Base-by-base conservation (phyloP, 2,888 invertebrate genomes). In the Andrena hattorfiana region DNA sequence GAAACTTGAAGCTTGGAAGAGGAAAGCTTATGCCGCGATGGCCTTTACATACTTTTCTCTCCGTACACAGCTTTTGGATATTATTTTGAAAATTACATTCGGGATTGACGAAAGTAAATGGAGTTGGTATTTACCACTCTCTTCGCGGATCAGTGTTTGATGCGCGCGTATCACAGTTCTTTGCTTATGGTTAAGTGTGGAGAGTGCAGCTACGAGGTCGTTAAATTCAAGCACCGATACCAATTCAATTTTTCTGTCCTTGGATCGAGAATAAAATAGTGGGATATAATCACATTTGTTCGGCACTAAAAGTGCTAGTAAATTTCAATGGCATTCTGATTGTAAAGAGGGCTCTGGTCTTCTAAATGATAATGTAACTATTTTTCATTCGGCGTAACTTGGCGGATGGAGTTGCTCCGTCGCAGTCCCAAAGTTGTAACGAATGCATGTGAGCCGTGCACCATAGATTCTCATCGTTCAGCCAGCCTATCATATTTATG, bases 401-500 rank as follows among this genome's bases (percentile, higher is more conserved):
- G 3, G 93, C 93, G 13, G 95, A 92, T 32, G 96, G 94, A 87
- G 96, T 96, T 0, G 96, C 97, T 72, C 95, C 96, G 7, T 95
- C 95, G 0, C 94, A 92, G 77, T 96, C 95, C 96, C 97, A 98
- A 28, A 97, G 91, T 89, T 96, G 96, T 54, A 97, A 92, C 84
- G 97, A 96, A 88, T 96, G 96, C 16, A 96, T 96, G 91, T 97
- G 96, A 0, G 97, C 97, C 54, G 96, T 94, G 90, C 97, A 97
- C 30, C 96, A 95, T 7, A 97, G 87, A 56, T 90, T 92, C 63
- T 92, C 92, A 23, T 94, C 94, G n/a, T 93, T 92, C 84, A 95
- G 94, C 87, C 94, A 92, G 83, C 95, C 95, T 85, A 94, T 93
- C 49, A 93, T 94, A 77, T 94, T 94, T 71, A 98, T 96, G 13